Base-by-base conservation (phyloP, 2,113 vertebrate genomes). In the Rhadina sibilatrix region DNA sequence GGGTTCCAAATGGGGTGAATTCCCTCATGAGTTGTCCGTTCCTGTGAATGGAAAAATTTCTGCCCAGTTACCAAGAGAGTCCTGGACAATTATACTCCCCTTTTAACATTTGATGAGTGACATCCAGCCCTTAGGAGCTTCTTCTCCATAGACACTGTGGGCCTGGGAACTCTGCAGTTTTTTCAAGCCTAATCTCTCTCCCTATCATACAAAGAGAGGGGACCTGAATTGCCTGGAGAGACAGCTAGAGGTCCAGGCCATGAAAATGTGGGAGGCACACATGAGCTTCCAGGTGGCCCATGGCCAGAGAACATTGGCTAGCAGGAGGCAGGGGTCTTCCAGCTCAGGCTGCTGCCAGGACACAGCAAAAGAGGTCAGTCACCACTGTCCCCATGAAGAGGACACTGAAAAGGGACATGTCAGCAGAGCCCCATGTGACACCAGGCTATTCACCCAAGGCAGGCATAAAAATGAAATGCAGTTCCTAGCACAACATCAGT, bases 381-480 rank as follows among this genome's bases (percentile, higher is more conserved):
- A 81, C 82, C 20, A 1, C 44, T 79, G 44, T 68, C 16, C 57
- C 19, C 31, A 13, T 7, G 56, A 37, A 66, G 59, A 52, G 49
- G 37, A n/a, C 28, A 42, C 15, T 24, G 47, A 28, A 70, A 84
- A 71, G 30, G 27, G 61, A 46, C 7, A 1, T 37, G 65, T 54
- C 38, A 57, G 21, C 1, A 3, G 23, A 66, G 56, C 42, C 20
- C 37, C 4, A 0, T 0, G 0, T 46, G 31, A 66, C 61, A 38
- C 22, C 0, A 0, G 11, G 42, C 6, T 44, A 19, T 77, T 89
- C 64, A n/a, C 31, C 37, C 1, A 0, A 23, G 47, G 5, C 3
- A 12, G 31, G 23, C 27, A 14, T 24, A 57, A 35, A 69, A 80
- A 35, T 18, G 5, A 50, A 77, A 71, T 24, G 12, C n/a, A 35